Conservation (phyloP, 2,797 vertebrate species). For the Lepidocolaptes lacrymiger region DNA sequence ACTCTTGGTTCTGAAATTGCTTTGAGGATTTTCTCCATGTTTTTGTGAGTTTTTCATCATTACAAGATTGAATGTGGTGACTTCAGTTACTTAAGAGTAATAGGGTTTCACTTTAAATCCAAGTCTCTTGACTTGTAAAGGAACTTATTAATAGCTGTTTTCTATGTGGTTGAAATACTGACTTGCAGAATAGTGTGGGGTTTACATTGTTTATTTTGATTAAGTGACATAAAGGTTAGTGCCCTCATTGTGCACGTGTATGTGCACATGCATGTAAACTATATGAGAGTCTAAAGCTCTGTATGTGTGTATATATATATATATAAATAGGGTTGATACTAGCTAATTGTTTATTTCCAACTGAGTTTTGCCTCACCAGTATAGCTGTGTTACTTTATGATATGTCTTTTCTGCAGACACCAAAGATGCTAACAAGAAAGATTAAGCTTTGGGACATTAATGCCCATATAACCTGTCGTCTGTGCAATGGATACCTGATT, state of each 20-base stretch:
- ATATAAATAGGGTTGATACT: neutral
- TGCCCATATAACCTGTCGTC: conserved; percentile 97
- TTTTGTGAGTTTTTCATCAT: neutral
- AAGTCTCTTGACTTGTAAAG: neutral
- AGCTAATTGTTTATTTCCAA: neutral
- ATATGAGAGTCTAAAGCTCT: neutral
- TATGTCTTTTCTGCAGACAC: conserved; percentile 73
- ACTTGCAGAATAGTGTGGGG: neutral
- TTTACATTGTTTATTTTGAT: neutral
- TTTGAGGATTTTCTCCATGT: neutral
- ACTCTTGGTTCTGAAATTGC: neutral
- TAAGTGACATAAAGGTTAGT: neutral
- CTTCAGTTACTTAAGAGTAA: neutral
- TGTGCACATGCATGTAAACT: rapidly evolving
- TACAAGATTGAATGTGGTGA: neutral
- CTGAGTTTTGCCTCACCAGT: neutral
- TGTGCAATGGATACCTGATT: conserved; percentile 98
- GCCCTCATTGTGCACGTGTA: rapidly evolving
- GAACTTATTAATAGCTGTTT: neutral
- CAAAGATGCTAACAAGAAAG: conserved; percentile 98
- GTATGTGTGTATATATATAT: too few species aligned
- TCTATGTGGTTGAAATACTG: neutral
- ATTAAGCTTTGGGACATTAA: conserved; percentile 99
- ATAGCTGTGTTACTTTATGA: neutral
- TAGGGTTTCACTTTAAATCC: neutral